These are phyloP conservation scores for Ceratotherium simum DNA, from an alignment of 2,113 vertebrate species.

Conservation along the genomic window DNA sequence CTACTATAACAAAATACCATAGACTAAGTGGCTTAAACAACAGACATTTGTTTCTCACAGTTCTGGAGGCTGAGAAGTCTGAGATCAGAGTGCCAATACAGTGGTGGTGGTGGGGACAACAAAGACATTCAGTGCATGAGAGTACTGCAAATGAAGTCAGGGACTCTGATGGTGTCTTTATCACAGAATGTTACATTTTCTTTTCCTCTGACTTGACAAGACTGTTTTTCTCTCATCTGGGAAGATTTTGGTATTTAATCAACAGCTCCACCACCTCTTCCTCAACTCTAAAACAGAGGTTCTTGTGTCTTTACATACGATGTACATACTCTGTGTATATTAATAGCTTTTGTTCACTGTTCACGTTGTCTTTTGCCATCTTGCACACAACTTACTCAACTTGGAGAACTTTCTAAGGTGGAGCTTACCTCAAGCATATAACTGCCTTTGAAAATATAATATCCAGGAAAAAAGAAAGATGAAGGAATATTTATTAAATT, in stretches of 20 bases:
- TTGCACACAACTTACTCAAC: not conserved
- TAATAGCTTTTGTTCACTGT: not conserved
- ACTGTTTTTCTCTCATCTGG: not conserved
- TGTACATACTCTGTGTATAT: not conserved
- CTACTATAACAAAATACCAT: not conserved
- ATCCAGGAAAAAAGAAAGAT: not conserved
- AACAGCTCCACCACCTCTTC: not conserved
- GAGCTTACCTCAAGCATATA: not conserved
- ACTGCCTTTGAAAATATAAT: constrained; percentile 13
- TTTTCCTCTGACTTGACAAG: not conserved
- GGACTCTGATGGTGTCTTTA: not conserved
- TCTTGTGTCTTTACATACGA: not conserved
- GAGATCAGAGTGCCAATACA: not conserved
- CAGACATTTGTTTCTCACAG: not conserved
- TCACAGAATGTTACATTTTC: not conserved
- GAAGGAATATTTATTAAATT: not conserved
- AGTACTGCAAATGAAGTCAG: not conserved
- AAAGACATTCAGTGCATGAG: not conserved
- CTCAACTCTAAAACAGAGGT: not conserved
- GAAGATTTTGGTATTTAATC: not conserved
- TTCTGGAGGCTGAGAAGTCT: not conserved
- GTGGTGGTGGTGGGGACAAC: too few species aligned
- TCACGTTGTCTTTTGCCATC: not conserved
- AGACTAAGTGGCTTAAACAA: not conserved
- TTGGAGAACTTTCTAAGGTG: not conserved